A percentile compares a stretch with the other conserved stretches of the same genome.
Conservation (phyloP, 2,113 vertebrate genomes). For the Zosterops borbonicus region DNA sequence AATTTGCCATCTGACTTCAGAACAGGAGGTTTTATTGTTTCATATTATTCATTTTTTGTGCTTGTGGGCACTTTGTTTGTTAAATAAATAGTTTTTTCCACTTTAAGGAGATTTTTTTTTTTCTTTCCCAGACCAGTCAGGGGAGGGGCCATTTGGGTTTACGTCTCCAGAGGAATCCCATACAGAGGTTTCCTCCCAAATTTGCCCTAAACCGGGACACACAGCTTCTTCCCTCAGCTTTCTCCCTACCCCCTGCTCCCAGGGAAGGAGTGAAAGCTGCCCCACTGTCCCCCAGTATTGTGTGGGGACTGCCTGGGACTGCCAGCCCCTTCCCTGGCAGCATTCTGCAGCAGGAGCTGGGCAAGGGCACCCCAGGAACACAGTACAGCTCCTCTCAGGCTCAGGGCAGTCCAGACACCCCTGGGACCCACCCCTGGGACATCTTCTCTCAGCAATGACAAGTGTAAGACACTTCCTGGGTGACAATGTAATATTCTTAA, state of each 20-base stretch:
- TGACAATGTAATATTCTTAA: not conserved
- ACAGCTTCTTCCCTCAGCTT: not conserved
- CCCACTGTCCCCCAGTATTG: fast-evolving
- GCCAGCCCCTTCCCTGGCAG: fast-evolving
- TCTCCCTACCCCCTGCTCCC: not conserved
- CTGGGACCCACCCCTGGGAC: fast-evolving
- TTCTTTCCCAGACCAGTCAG: too few species aligned
- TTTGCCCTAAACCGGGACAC: too few species aligned
- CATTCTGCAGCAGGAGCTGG: not conserved
- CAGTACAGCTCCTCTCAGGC: not conserved
- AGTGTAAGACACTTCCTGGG: not conserved
- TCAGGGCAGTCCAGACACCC: not conserved
- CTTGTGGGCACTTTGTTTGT: too few species aligned
- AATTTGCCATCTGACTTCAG: too few species aligned
- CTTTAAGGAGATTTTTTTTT: too few species aligned
- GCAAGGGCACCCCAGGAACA: not conserved
- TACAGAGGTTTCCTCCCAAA: too few species aligned
- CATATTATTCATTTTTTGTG: too few species aligned
- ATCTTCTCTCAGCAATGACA: not conserved
- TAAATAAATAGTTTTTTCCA: too few species aligned
- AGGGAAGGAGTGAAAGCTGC: not conserved
- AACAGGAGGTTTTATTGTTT: too few species aligned
- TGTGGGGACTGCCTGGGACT: not conserved
- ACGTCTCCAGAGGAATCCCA: too few species aligned
- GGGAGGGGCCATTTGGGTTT: too few species aligned